Conservation (phyloP, 1,140 invertebrate genomes). For the Drosophila suzukii region DNA sequence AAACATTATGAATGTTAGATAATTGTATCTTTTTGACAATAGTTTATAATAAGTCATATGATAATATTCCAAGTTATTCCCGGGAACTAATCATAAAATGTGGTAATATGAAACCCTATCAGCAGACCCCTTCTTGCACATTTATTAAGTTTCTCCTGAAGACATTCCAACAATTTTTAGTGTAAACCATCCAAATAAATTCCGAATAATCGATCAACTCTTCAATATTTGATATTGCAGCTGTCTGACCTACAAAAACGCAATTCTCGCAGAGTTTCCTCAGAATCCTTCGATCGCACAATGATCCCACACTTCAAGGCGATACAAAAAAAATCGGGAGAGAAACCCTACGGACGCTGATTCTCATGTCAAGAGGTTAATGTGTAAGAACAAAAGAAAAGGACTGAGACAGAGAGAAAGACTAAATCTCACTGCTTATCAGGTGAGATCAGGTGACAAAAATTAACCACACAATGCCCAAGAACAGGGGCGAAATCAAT, state of each 20-base stretch:
- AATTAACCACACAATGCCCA: conserved; percentile 63
- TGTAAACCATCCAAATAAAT: background rate
- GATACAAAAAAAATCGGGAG: conserved; percentile 1
- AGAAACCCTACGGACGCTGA: conserved; percentile 66
- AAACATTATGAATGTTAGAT: no score
- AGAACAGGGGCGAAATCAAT: conserved; percentile 56
- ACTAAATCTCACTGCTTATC: conserved; percentile 52
- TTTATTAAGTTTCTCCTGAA: background rate
- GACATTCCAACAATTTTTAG: background rate
- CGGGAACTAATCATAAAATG: background rate
- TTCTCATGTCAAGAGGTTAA: conserved; percentile 42
- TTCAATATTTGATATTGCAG: background rate
- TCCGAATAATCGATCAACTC: conserved; percentile 7
- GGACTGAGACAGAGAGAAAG: background rate
- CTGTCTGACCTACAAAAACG: conserved; percentile 10
- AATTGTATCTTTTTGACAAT: no score
- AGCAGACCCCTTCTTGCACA: no score
- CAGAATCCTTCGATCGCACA: conserved; percentile 23
- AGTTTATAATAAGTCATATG: no score
- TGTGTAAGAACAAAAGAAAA: conserved; percentile 3
- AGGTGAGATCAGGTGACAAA: conserved; percentile 74
- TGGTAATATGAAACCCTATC: background rate
- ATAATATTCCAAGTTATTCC: background rate
- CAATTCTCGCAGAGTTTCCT: conserved; percentile 13
- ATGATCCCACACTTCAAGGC: conserved; percentile 17